These are phyloP conservation scores for Anorthoa munda DNA, from an alignment of 2,888 invertebrate genomes.

Conservation along the genomic window DNA sequence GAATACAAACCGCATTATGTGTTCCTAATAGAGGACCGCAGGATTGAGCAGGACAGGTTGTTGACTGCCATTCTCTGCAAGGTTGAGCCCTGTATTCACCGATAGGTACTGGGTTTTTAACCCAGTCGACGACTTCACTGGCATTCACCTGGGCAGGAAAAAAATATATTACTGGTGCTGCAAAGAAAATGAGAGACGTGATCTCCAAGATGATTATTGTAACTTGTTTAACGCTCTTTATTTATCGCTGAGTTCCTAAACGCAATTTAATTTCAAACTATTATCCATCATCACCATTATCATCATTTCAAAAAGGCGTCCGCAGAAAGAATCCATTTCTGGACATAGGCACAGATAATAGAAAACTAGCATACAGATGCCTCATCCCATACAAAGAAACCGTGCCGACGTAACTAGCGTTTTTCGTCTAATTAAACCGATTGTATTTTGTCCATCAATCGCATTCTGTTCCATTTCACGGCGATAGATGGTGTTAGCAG, in stretches of 20 bases:
- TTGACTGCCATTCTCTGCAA: conserved; percentile 68
- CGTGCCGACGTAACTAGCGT: too few relatives aligned
- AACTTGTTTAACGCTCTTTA: background rate
- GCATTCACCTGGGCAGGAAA: conserved; percentile 79
- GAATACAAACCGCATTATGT: conserved; percentile 71
- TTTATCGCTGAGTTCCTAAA: background rate
- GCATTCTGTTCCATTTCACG: too few relatives aligned
- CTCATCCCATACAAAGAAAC: too few relatives aligned
- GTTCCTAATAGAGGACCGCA: conserved; percentile 73
- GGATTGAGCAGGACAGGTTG: conserved; percentile 61
- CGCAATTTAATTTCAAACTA: background rate
- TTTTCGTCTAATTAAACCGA: too few relatives aligned
- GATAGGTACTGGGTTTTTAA: conserved; percentile 88
- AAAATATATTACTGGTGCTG: background rate
- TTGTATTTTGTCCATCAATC: too few relatives aligned
- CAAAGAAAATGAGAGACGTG: background rate
- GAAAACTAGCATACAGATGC: too few relatives aligned
- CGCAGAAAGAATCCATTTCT: too few relatives aligned
- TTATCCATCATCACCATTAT: too few relatives aligned
- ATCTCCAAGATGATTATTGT: background rate
- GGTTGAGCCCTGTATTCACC: conserved; percentile 74
- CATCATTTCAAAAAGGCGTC: too few relatives aligned
- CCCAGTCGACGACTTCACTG: conserved; percentile 90
- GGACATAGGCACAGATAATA: too few relatives aligned
- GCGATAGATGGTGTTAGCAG: too few relatives aligned